Evolutionary conservation across 2,113 vertebrate genomes (phyloP).

Genomic region (Carollia perspicillata): DNA sequence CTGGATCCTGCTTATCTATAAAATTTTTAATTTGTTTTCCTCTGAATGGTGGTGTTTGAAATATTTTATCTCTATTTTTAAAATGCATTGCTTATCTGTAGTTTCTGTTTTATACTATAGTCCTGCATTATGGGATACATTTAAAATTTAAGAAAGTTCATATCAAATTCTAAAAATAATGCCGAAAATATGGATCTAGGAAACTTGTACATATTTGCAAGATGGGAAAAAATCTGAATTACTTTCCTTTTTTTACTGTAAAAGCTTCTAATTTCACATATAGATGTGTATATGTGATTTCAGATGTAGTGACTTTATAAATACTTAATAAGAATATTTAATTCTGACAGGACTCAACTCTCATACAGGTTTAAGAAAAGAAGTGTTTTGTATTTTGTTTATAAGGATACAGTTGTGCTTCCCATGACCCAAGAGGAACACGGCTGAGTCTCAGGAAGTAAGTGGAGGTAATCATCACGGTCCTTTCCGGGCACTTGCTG

Average conservation of each 20-base stretch:
- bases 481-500: accelerated
- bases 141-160: not conserved
- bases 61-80: not conserved
- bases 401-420: not conserved
- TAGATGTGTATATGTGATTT: not conserved
- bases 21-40: not conserved
- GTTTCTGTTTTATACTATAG: not conserved
- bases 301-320: not conserved
- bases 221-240: not conserved
- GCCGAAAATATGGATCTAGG: not conserved
- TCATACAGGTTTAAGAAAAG: not conserved
- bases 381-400: not conserved
- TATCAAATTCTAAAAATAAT: not conserved
- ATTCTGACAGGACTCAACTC: not conserved
- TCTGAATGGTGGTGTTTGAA: not conserved
- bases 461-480: accelerated
- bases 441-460: not conserved
- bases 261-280: not conserved
- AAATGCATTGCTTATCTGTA: not conserved
- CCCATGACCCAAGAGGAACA: not conserved
- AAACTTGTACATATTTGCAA: not conserved
- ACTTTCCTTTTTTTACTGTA: not conserved
- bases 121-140: not conserved
- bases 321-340: not conserved
- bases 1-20: not conserved